phyloP scores from a whole-genome alignment of 2,888 invertebrate genomes.

The Mycalesis mineus region DNA sequence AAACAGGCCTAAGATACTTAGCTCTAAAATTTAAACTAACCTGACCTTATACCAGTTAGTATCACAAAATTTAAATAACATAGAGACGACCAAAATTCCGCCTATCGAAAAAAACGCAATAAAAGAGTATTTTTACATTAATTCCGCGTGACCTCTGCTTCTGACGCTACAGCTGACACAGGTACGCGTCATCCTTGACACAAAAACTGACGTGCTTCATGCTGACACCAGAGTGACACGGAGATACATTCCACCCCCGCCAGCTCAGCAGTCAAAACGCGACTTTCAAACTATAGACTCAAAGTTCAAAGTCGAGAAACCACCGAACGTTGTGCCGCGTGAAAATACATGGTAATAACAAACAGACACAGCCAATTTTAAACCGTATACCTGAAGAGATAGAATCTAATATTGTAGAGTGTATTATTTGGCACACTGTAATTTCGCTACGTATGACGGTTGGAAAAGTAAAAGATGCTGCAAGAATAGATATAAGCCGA shows the following conservation, averaged over 20 bases:
- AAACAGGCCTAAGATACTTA: no score
- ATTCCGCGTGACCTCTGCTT: conserved; percentile 24
- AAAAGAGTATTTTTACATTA: conserved; percentile 15
- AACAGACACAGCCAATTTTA: conserved; percentile 13
- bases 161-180: conserved; percentile 26
- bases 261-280: background rate
- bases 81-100: background rate
- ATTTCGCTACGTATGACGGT: conserved; percentile 20
- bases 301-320: conserved; percentile 3
- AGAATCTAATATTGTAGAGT: conserved; percentile 5
- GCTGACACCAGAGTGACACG: conserved; percentile 28
- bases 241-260: conserved; percentile 10
- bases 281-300: background rate
- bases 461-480: conserved; percentile 22
- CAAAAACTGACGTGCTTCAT: conserved; percentile 29
- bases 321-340: background rate
- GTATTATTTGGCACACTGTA: conserved; percentile 4
- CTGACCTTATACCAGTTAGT: no score
- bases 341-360: conserved; percentile 10
- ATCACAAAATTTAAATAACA: background rate
- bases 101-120: background rate
- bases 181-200: conserved; percentile 32
- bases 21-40: no score
- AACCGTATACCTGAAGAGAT: conserved; percentile 11
- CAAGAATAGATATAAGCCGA: conserved; percentile 17